phyloP scores from a whole-genome alignment of 1,140 invertebrate genomes.

The Nebria ingens region DNA sequence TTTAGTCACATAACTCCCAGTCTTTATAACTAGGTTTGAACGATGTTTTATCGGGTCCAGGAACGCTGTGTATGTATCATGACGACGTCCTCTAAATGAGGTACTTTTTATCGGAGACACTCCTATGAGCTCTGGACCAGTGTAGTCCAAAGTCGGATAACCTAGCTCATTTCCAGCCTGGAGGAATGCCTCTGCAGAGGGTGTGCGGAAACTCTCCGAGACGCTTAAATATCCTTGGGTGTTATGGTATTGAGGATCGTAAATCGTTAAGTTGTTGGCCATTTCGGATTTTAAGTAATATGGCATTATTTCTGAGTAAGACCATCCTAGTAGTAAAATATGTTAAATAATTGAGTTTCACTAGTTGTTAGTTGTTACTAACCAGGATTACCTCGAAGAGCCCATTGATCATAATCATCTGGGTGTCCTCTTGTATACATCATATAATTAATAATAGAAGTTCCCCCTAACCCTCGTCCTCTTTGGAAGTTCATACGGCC shows the following conservation, averaged over 20 bases:
- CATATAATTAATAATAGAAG: constrained; percentile 76
- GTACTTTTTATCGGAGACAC: constrained; percentile 17
- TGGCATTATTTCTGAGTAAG: constrained; percentile 70
- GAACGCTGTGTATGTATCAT: constrained; percentile 46
- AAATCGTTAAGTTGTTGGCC: too few relatives aligned
- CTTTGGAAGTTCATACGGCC: constrained; percentile 45
- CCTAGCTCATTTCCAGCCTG: constrained; percentile 44
- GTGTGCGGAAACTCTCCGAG: too few relatives aligned
- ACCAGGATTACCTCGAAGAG: constrained; percentile 50
- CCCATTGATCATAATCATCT: constrained; percentile 53
- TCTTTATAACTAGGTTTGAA: constrained; percentile 52
- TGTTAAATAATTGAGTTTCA: too few relatives aligned
- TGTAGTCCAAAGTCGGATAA: constrained; percentile 41
- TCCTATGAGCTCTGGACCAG: constrained; percentile 32
- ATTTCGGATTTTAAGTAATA: constrained; percentile 82
- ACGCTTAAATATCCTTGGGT: too few relatives aligned
- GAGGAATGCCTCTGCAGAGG: constrained; percentile 44
- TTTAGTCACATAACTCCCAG: constrained; percentile 45
- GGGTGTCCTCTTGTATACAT: constrained; percentile 74
- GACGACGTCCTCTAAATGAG: constrained; percentile 33
- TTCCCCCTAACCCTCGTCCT: constrained; percentile 59
- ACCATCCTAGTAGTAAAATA: too few relatives aligned
- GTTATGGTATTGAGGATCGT: too few relatives aligned
- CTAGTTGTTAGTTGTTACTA: too few relatives aligned
- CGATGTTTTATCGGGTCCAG: constrained; percentile 44